Base-by-base conservation (phyloP, 2,113 vertebrate species). In the Synodontis membranacea region DNA sequence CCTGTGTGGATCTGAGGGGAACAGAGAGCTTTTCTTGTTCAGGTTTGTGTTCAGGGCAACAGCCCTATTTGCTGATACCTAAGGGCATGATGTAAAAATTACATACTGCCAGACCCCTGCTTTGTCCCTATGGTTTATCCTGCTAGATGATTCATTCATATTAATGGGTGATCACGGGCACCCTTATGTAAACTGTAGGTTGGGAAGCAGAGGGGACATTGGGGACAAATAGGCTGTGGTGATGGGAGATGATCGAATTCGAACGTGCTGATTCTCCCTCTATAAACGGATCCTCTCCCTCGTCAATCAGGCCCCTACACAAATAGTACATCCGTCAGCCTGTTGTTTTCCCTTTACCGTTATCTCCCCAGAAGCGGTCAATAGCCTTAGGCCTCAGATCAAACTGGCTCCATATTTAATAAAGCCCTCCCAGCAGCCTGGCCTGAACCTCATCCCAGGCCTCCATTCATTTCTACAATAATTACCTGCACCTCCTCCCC, bases 391-490 rank as follows among this genome's bases (percentile, higher is more conserved):
- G 90, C 83, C 84, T 62, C 83, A 86, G 90, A 91, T 92, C 90
- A 92, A 87, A 81, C 87, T 66, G 82, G 87, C 88, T 91, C 88
- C 92, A 92, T 92, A 91, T 92, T 92, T 91, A 91, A 92, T 92
- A 91, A 91, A 91, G 89, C 88, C 87, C 83, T 88, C 83, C 87
- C 87, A 85, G 82, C 80, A 80, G 84, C 82, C 86, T 39, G 74
- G 87, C 87, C 88, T 86, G 72, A 80, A 84, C 82, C 87, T 89
- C 86, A 80, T 88, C 88, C 88, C 87, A 88, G 46, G 70, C 86
- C 87, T 85, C 90, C 87, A 92, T 92, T 91, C 88, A 92, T 92
- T 91, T 91, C 81, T 48, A 81, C 80, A 64, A 84, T 92, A 92
- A 92, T 92, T 91, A 91, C 92, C 91, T 85, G 82, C 80, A 64